phyloP scores from a whole-genome alignment of 2,113 vertebrate genomes.

The Castor canadensis region DNA sequence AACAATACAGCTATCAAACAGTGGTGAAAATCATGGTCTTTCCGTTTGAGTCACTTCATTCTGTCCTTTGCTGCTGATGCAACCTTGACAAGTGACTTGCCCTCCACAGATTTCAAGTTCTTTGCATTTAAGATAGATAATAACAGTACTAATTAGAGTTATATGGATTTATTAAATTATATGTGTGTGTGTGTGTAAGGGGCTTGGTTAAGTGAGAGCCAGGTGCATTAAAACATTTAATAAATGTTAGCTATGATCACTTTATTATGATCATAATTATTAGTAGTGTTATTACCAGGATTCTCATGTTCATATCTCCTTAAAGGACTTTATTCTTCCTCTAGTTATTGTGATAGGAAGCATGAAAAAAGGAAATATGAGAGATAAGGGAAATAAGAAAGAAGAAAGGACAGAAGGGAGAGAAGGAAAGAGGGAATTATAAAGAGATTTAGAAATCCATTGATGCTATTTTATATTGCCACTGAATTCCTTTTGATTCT shows the following conservation, averaged over 20 bases:
- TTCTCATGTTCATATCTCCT: conserved; percentile 16
- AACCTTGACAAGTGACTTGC: conserved; percentile 15
- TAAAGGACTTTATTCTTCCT: background rate
- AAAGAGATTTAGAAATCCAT: background rate
- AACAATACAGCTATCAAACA: background rate
- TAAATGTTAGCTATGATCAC: conserved; percentile 33
- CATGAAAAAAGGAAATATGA: background rate
- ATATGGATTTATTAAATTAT: conserved; percentile 10
- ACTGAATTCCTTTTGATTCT: background rate
- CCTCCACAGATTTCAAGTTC: background rate
- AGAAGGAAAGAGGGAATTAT: background rate
- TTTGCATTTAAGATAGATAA: conserved; percentile 50
- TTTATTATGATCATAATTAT: conserved; percentile 42
- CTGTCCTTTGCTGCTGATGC: background rate
- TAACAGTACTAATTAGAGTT: conserved; percentile 7
- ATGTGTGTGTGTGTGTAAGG: background rate
- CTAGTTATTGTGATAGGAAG: background rate
- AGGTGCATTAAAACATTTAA: conserved; percentile 50
- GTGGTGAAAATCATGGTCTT: background rate
- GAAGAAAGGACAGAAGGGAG: no score
- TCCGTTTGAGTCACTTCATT: background rate
- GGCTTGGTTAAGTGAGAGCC: background rate
- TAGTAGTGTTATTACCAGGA: background rate
- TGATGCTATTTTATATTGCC: background rate
- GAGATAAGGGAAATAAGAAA: background rate